A percentile compares a stretch with the other conserved stretches of the same genome.
These are phyloP conservation scores for Brenthis hecate DNA, from an alignment of 2,888 invertebrate genomes.

Conservation along the genomic window DNA sequence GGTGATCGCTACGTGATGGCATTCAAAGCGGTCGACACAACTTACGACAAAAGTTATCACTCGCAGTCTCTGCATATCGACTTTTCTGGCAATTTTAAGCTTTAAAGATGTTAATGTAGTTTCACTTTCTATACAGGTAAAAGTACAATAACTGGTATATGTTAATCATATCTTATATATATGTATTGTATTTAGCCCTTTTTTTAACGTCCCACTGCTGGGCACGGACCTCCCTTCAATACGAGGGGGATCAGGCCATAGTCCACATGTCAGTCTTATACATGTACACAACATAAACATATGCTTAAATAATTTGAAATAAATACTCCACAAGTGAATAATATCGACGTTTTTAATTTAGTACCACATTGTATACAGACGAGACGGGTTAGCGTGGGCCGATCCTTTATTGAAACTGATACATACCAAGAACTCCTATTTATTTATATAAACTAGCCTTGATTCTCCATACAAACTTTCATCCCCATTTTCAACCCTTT, in stretches of 20 bases:
- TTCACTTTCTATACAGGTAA: not conserved
- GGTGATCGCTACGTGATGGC: slow-evolving; percentile 35
- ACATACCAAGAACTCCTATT: not conserved
- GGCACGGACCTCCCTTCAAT: too few species aligned
- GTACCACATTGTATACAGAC: slow-evolving; percentile 37
- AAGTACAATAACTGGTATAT: too few species aligned
- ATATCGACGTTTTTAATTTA: slow-evolving; percentile 38
- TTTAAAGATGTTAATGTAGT: not conserved
- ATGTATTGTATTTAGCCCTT: too few species aligned
- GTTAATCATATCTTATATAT: not conserved
- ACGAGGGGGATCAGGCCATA: too few species aligned
- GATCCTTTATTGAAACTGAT: slow-evolving; percentile 54
- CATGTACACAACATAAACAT: not conserved
- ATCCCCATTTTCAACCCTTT: too few species aligned
- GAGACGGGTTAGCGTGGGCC: slow-evolving; percentile 35
- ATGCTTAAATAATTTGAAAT: too few species aligned
- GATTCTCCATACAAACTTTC: too few species aligned
- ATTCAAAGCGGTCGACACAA: slow-evolving; percentile 31
- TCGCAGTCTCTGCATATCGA: slow-evolving; percentile 4
- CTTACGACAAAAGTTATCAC: slow-evolving; percentile 25
- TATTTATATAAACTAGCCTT: not conserved
- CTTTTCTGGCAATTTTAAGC: not conserved
- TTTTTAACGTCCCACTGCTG: too few species aligned
- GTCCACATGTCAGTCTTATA: too few species aligned
- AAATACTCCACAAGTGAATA: slow-evolving; percentile 4